Evolutionary conservation across 37 sponge, comb jelly and placozoan species (phyloP), one percentile per base, ranked within the genome.

Genomic region (Halichondria panicea): DNA sequence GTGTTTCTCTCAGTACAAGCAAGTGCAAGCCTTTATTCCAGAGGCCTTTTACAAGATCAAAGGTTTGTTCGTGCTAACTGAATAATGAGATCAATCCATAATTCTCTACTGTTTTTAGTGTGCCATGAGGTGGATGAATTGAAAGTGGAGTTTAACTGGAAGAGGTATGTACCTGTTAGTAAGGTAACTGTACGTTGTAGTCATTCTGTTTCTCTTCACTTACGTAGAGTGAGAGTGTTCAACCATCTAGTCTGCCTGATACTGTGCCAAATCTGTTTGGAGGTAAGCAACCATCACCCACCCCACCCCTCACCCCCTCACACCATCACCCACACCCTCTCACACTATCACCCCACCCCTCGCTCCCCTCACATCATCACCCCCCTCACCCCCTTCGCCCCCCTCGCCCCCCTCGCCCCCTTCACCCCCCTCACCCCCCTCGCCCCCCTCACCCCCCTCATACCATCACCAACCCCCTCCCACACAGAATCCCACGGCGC

Each of bases 11-110:
- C 63, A 95, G 95, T 93, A 88, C 70, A 96, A 96, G 43, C 85
- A 94, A 63, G 79, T 96, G 25, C 77, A 96, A 37, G 86, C 86
- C 21, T 96, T 96, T 46, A 71, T 96, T 50, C 71, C 95, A 34
- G 97, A 96, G 65, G 69, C 89, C 8, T 96, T 96, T 72, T 83
- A 94, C 83, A 96, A 96, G 68, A 87, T 96, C 44, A 96, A 87
- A 88, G 94, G 75, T 68, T 18, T 3, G 56, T 37, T 43, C 43
- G 13, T 64, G 12, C n/a, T 18, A 19, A 18, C 55, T 3, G 1
- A 13, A 30, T 3, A 33, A 4, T 4, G 5, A 33, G 65, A 15
- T 33, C 30, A 21, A 63, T 4, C 24, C 9, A 18, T 27, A 60
- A 8, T 60, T 60, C 62, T n/a, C 30, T 60, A 27, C 25, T 25